phyloP scores from a whole-genome alignment of 2,797 vertebrate genomes.

The Mus spretus region DNA sequence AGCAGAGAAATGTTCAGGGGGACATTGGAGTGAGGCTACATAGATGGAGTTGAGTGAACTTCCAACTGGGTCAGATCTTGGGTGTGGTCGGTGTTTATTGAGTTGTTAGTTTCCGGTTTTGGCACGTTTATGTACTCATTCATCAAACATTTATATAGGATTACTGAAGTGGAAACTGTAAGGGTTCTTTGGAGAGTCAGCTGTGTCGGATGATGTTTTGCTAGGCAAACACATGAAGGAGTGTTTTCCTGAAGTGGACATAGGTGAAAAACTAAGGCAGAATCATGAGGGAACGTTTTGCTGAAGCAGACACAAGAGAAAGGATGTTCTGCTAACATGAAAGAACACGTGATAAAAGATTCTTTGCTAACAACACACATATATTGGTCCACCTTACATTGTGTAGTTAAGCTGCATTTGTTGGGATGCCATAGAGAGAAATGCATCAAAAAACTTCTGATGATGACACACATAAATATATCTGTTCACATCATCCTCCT shows the following conservation, averaged over 20 bases:
- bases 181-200: neutral
- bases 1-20: neutral
- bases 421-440: neutral
- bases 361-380: neutral
- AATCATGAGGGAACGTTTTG: neutral
- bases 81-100: neutral
- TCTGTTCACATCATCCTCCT: neutral
- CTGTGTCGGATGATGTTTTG: neutral
- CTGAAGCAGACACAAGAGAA: neutral
- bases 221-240: neutral
- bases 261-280: neutral
- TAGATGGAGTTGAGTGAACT: neutral
- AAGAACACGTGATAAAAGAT: neutral
- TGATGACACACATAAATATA: neutral
- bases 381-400: neutral
- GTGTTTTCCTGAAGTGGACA: neutral
- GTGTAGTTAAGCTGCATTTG: neutral
- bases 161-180: neutral
- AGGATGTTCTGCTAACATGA: neutral
- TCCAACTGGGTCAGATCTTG: neutral
- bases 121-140: neutral
- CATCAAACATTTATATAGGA: neutral
- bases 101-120: constrained; percentile 12
- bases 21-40: neutral
- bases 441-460: neutral